Conservation (phyloP, 2,113 vertebrate genomes). For the Copsychus sechellarum region DNA sequence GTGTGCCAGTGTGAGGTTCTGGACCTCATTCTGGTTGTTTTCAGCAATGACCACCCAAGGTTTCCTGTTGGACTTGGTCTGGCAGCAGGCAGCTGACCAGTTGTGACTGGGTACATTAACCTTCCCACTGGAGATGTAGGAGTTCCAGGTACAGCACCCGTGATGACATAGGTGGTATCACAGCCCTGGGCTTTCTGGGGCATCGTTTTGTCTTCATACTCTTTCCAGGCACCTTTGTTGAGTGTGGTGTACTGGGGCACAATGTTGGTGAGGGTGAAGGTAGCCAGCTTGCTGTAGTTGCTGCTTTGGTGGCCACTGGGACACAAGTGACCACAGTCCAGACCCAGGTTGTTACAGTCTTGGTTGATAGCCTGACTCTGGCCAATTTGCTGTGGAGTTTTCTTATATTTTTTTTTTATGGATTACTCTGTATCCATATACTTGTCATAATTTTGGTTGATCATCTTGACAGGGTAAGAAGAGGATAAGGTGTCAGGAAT, state of each 20-base stretch:
- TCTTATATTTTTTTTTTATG: fast-evolving
- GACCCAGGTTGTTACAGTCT: background rate
- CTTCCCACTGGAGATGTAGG: background rate
- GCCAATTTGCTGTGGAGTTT: background rate
- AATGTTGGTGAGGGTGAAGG: constrained; percentile 80
- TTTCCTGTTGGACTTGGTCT: background rate
- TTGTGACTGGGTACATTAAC: constrained; percentile 46
- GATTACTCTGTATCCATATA: background rate
- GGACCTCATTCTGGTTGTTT: background rate
- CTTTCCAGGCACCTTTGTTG: constrained; percentile 61
- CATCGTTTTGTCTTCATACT: background rate
- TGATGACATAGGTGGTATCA: fast-evolving
- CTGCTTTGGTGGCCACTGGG: constrained; percentile 64
- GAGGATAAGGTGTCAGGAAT: background rate
- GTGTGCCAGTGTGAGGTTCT: background rate
- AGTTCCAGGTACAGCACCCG: constrained; percentile 31
- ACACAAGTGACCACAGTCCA: constrained; percentile 71
- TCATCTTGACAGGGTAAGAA: background rate
- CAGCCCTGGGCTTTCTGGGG: background rate
- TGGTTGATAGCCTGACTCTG: background rate
- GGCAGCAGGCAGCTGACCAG: constrained; percentile 34
- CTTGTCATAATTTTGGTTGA: background rate
- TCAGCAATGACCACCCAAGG: background rate
- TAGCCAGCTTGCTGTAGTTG: constrained; percentile 22
- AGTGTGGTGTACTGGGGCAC: constrained; percentile 71